phyloP scores from a whole-genome alignment of 2,113 vertebrate genomes.

The Axis porcinus region DNA sequence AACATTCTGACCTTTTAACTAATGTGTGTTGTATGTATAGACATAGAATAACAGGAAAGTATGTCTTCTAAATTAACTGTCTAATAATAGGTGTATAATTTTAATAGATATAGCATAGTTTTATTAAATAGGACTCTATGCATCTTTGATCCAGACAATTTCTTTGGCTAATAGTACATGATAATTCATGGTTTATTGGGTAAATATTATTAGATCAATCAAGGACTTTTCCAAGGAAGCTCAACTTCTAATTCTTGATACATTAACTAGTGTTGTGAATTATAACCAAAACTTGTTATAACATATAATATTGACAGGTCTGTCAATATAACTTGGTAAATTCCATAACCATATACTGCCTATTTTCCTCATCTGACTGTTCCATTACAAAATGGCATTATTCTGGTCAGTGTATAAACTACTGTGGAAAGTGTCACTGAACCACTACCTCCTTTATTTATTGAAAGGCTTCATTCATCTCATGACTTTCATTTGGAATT shows the following conservation, averaged over 20 bases:
- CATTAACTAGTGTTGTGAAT: slow-evolving; percentile 23
- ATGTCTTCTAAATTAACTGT: slow-evolving; percentile 38
- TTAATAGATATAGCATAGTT: not conserved
- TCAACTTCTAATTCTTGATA: not conserved
- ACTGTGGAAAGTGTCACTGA: not conserved
- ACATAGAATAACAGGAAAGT: not conserved
- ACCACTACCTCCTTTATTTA: not conserved
- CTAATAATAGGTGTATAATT: not conserved
- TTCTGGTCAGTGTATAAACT: not conserved
- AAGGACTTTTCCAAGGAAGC: not conserved
- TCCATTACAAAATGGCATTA: not conserved
- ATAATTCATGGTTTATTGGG: not conserved
- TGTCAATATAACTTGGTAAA: not conserved
- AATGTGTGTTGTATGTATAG: not conserved
- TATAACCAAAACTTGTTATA: not conserved
- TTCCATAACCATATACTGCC: not conserved
- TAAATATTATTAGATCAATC: not conserved
- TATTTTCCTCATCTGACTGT: not conserved
- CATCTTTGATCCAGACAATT: not conserved
- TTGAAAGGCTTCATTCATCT: not conserved
- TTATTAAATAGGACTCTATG: not conserved
- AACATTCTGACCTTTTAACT: not conserved
- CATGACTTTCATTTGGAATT: slow-evolving; percentile 44
- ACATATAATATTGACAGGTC: not conserved
- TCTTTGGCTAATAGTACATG: not conserved